Evolutionary conservation across 1,140 invertebrate species (phyloP).

Genomic region (Bombus cullumanus): DNA sequence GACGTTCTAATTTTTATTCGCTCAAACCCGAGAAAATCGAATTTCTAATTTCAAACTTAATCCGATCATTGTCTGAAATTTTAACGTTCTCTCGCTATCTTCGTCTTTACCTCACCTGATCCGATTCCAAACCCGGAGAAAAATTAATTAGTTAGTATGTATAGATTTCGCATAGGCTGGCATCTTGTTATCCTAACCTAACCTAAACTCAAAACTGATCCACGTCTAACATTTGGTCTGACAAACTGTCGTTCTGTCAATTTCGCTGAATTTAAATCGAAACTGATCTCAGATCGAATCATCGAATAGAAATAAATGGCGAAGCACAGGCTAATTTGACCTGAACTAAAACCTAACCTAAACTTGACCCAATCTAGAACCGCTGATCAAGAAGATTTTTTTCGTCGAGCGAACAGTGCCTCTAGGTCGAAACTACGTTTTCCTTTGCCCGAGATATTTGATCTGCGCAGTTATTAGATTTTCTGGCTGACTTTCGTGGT

Average conservation of each 20-base stretch:
- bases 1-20: background rate
- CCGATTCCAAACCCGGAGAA: background rate
- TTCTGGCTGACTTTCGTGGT: constrained; percentile 57
- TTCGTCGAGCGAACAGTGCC: constrained; percentile 30
- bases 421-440: constrained; percentile 50
- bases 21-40: background rate
- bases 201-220: background rate
- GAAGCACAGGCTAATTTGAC: background rate
- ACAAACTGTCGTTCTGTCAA: no score
- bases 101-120: accelerated
- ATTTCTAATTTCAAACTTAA: background rate
- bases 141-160: accelerated
- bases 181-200: background rate
- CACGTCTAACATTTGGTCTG: background rate
- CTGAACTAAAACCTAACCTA: background rate
- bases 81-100: no score
- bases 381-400: background rate
- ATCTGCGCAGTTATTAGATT: constrained; percentile 72
- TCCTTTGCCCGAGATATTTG: constrained; percentile 63
- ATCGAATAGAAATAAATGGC: background rate
- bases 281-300: background rate
- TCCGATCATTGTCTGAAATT: no score
- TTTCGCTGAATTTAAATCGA: background rate
- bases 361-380: background rate
- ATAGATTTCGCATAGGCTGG: no score